A percentile compares a stretch with the other conserved stretches of the same genome.
These are phyloP conservation scores for Paratrypauchen microcephalus DNA, from an alignment of 2,797 vertebrate genomes.

Conservation along the genomic window DNA sequence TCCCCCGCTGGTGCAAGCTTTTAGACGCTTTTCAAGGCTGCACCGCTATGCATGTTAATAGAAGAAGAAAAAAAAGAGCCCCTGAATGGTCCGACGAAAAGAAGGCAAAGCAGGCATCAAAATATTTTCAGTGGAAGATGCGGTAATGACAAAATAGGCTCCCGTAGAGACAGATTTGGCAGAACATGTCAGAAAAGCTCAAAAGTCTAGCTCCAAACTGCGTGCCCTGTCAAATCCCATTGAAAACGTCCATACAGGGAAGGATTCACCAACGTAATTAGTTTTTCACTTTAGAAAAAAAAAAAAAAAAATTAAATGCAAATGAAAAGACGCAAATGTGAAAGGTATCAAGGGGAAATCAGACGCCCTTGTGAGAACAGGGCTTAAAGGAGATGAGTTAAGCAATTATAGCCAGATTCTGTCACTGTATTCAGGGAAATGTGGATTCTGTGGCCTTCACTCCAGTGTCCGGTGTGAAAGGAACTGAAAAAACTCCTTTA, in stretches of 20 bases:
- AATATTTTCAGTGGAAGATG: constrained; percentile 77
- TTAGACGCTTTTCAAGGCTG: constrained; percentile 71
- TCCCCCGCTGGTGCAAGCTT: constrained; percentile 77
- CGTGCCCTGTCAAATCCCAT: constrained; percentile 66
- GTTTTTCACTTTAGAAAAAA: constrained; percentile 60
- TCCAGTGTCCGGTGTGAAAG: constrained; percentile 44
- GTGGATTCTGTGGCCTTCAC: constrained; percentile 40
- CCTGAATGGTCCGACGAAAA: constrained; percentile 69
- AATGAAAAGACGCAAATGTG: constrained; percentile 73
- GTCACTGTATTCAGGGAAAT: constrained; percentile 55
- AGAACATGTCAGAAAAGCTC: constrained; percentile 63
- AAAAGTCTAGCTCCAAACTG: constrained; percentile 61
- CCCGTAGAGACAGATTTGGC: constrained; percentile 64
- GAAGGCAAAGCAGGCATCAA: constrained; percentile 74
- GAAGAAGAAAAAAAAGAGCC: constrained; percentile 55
- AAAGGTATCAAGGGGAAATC: constrained; percentile 69
- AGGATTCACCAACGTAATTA: constrained; percentile 73
- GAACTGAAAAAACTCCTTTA: constrained; percentile 3
- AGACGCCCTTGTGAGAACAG: constrained; percentile 59
- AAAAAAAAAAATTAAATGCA: constrained; percentile 60
- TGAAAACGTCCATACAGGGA: constrained; percentile 71
- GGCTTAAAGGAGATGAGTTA: constrained; percentile 62
- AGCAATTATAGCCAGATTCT: constrained; percentile 70
- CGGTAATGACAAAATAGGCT: constrained; percentile 78
- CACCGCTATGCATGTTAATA: constrained; percentile 79